Base-by-base conservation (phyloP, 2,113 vertebrate genomes). In the Xiphias gladius region DNA sequence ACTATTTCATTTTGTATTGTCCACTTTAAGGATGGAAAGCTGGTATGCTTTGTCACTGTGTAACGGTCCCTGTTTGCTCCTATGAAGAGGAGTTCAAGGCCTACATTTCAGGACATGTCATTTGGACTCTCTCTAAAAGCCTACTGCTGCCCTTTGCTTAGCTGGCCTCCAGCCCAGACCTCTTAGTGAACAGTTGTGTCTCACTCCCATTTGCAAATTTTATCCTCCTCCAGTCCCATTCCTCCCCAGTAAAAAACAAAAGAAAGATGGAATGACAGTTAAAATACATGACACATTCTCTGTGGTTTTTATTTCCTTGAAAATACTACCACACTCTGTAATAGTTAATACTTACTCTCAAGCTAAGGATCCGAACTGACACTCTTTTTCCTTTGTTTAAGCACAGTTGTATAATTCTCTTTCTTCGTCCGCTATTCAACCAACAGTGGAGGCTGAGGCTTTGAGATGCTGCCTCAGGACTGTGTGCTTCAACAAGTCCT, bases 131-230 rank as follows among this genome's bases (percentile, higher is more conserved):
- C 54, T 90, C 70, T 79, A 78, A 79, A 87, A 89, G 73, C 84
- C 86, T 78, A 61, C 66, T 80, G 54, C 83, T 86, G 80, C 63
- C 57, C 67, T 88, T 88, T 86, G 55, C 76, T 73, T 48, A 54
- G 12, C 75, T 91, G 87, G 91, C 78, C 70, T 84, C 69, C 54
- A 62, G 80, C 87, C 86, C 86, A 85, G 83, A 84, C 76, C 76
- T 90, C 88, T 89, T 71, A 61, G 79, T 82, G 66, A 84, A 82
- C 59, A 65, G 54, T 79, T 69, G 77, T 62, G 74, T 82, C 70
- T 77, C 13, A 20, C 59, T 80, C 82, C 43, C 48, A n/a, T 71
- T 72, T 41, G 54, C 68, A 74, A 54, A 69, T 77, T 80, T 77
- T 7, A 71, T 63, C 74, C 70, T 86, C 82, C 77, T 92, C 67